Evolutionary conservation across 2,888 invertebrate species (phyloP).

Genomic region (Agonopterix subpropinquella): DNA sequence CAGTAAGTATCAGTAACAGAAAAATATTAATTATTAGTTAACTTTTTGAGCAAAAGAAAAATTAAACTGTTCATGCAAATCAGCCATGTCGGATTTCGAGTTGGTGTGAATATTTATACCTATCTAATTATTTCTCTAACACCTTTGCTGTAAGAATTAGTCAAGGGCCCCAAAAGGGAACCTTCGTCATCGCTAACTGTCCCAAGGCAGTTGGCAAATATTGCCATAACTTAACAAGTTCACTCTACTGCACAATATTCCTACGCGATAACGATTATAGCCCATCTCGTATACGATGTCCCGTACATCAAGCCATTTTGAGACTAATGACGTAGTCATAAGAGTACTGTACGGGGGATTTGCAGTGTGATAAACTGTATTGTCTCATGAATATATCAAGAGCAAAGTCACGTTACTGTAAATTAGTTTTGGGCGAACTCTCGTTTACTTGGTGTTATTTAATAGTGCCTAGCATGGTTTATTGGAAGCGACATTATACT

Average conservation of each 20-base stretch:
- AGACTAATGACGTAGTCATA: neutral
- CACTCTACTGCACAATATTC: slow-evolving; percentile 13
- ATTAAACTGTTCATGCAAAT: too few species aligned
- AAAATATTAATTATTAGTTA: too few species aligned
- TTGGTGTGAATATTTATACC: too few species aligned
- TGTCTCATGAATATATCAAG: slow-evolving; percentile 32
- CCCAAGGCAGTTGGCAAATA: neutral
- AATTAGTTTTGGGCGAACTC: slow-evolving; percentile 1
- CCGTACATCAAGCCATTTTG: neutral
- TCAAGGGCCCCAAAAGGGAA: too few species aligned
- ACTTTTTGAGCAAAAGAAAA: too few species aligned
- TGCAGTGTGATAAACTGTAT: slow-evolving; percentile 13
- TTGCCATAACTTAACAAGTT: neutral
- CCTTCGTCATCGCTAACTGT: neutral
- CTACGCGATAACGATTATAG: slow-evolving; percentile 24
- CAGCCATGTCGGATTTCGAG: too few species aligned
- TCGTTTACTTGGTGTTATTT: slow-evolving; percentile 1
- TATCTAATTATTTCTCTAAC: too few species aligned
- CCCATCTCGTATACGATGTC: neutral
- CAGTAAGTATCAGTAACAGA: too few species aligned
- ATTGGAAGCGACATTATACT: neutral
- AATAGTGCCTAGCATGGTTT: neutral
- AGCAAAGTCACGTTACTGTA: slow-evolving; percentile 10
- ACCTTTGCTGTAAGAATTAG: too few species aligned
- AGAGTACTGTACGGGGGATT: neutral